These are phyloP conservation scores for Theocolax elegans DNA, from an alignment of 1,140 invertebrate genomes.

Conservation along the genomic window DNA sequence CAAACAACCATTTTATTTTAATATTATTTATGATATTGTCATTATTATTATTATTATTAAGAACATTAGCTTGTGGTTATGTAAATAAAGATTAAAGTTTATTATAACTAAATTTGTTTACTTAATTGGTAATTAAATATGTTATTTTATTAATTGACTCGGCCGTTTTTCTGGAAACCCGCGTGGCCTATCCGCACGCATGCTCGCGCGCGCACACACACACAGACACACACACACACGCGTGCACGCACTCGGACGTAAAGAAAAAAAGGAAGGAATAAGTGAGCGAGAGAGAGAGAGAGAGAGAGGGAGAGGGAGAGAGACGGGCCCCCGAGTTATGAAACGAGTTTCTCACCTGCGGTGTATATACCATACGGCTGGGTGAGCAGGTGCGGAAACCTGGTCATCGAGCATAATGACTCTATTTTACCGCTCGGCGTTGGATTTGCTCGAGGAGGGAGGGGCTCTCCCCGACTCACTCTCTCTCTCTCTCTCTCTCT, in stretches of 20 bases:
- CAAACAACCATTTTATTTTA: too few species aligned
- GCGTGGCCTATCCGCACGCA: neutral
- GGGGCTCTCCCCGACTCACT: too few species aligned
- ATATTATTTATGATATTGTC: too few species aligned
- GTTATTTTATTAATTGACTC: too few species aligned
- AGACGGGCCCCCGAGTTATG: constrained; percentile 18
- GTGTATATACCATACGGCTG: neutral
- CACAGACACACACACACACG: too few species aligned
- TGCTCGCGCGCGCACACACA: neutral
- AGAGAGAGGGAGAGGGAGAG: neutral
- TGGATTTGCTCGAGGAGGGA: neutral
- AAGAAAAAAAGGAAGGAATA: neutral
- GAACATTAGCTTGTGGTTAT: too few species aligned
- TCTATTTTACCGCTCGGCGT: constrained; percentile 15
- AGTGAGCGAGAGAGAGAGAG: neutral
- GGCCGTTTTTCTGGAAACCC: constrained; percentile 24
- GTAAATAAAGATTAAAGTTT: too few species aligned
- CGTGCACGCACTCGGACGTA: too few species aligned
- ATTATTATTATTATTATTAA: too few species aligned
- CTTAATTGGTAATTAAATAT: too few species aligned
- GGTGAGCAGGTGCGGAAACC: constrained; percentile 31
- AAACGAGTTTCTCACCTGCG: constrained; percentile 36
- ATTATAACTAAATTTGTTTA: too few species aligned
- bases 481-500: too few species aligned
- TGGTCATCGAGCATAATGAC: constrained; percentile 34